These are phyloP conservation scores for Osmoderma eremita DNA, from an alignment of 2,888 invertebrate species.

Conservation along the genomic window DNA sequence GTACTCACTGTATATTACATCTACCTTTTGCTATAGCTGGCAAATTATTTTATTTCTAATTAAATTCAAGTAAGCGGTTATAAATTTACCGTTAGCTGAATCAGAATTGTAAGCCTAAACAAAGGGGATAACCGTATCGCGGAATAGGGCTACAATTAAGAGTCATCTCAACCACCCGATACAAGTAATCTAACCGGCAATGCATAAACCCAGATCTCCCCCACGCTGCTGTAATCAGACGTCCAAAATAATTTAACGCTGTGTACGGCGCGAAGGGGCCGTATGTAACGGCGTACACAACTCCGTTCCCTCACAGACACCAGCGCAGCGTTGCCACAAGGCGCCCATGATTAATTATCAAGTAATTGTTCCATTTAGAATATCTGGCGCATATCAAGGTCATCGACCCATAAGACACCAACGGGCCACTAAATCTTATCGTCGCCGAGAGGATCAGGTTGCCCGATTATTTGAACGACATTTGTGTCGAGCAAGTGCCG, in stretches of 20 bases:
- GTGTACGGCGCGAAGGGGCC: neutral
- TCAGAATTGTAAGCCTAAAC: neutral
- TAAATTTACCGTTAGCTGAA: neutral
- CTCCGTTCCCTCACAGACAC: neutral
- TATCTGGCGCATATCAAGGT: conserved; percentile 7
- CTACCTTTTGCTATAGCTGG: too few species aligned
- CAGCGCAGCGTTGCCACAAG: neutral
- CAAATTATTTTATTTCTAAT: neutral
- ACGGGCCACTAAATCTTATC: conserved; percentile 5
- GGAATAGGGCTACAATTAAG: conserved; percentile 13
- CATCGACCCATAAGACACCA: neutral
- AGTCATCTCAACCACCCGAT: conserved; percentile 1
- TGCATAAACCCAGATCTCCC: conserved; percentile 22
- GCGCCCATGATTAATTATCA: conserved; percentile 33
- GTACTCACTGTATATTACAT: too few species aligned
- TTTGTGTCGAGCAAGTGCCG: conserved; percentile 26
- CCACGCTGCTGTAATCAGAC: conserved; percentile 13
- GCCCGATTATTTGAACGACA: conserved; percentile 23
- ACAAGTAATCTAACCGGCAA: conserved; percentile 22
- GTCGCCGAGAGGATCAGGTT: neutral
- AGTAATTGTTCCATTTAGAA: conserved; percentile 23
- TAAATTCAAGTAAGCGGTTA: neutral
- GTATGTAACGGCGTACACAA: neutral
- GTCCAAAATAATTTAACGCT: conserved; percentile 28
- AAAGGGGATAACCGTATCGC: neutral